Conservation (phyloP, 2,888 invertebrate species). For the Cartodere bifasciata region DNA sequence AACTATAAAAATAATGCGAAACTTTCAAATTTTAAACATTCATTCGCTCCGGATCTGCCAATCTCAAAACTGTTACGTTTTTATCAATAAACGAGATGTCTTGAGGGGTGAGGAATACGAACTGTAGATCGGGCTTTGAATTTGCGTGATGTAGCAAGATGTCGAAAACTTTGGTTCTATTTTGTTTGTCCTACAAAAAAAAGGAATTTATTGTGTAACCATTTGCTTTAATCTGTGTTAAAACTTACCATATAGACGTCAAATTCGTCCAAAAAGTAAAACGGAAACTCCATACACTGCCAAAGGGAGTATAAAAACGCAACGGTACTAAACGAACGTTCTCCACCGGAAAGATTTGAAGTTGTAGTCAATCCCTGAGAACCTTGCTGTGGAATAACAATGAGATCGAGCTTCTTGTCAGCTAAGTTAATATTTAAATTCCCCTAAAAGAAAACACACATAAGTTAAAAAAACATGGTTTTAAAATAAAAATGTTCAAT, state of each 20-base stretch:
- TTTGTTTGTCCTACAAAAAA: constrained; percentile 61
- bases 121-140: constrained; percentile 56
- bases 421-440: constrained; percentile 41
- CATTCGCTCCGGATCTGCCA: constrained; percentile 22
- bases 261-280: constrained; percentile 91
- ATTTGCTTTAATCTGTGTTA: background rate
- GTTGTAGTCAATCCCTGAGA: constrained; percentile 39
- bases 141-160: constrained; percentile 65
- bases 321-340: constrained; percentile 90
- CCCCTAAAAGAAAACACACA: constrained; percentile 38
- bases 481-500: constrained; percentile 9
- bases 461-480: too few relatives aligned
- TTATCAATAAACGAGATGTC: constrained; percentile 44
- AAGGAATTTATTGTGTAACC: background rate
- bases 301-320: constrained; percentile 88
- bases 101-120: constrained; percentile 82
- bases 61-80: constrained; percentile 25
- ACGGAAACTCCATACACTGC: constrained; percentile 85
- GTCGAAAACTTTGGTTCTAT: constrained; percentile 65
- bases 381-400: constrained; percentile 43
- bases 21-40: constrained; percentile 1
- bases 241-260: constrained; percentile 83
- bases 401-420: constrained; percentile 37
- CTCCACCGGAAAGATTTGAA: constrained; percentile 82
- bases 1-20: constrained; percentile 2